A percentile compares a stretch with the other conserved stretches of the same genome.
Evolutionary conservation across 2,113 vertebrate genomes (phyloP).

Genomic region (Dendrocopos noguchii): DNA sequence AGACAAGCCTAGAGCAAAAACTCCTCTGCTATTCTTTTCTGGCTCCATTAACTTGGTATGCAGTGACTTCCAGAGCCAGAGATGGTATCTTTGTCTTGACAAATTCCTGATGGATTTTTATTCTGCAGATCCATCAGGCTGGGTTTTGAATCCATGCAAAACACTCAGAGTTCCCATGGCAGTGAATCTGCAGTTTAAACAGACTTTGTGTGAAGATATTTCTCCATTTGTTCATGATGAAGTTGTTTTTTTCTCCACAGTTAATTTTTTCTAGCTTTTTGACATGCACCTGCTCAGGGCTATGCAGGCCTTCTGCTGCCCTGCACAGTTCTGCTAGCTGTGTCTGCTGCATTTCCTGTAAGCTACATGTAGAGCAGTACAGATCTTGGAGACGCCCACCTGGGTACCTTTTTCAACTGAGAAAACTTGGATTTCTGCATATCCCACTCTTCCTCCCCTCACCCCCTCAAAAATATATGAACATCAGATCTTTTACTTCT

Average conservation of each 20-base stretch:
- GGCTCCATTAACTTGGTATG: background rate
- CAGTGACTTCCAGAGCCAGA: background rate
- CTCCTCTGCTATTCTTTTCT: background rate
- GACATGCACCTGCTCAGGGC: background rate
- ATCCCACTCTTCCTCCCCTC: too few species aligned
- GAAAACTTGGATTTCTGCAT: background rate
- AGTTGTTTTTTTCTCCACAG: background rate
- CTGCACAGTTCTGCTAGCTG: background rate
- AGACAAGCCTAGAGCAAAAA: background rate
- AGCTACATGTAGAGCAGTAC: background rate
- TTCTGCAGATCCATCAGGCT: background rate
- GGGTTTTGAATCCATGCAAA: background rate
- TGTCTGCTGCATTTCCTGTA: background rate
- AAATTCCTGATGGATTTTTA: background rate
- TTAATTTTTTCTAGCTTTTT: background rate
- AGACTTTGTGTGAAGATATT: background rate
- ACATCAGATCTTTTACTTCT: background rate
- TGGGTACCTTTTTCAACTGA: background rate
- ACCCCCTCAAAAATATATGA: too few species aligned
- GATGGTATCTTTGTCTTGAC: background rate
- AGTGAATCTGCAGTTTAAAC: background rate
- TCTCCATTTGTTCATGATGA: background rate
- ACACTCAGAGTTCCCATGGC: background rate
- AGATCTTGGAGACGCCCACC: background rate
- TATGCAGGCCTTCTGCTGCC: background rate